These are phyloP conservation scores for Gymnocheta viridis DNA, from an alignment of 2,888 invertebrate genomes.

Conservation along the genomic window DNA sequence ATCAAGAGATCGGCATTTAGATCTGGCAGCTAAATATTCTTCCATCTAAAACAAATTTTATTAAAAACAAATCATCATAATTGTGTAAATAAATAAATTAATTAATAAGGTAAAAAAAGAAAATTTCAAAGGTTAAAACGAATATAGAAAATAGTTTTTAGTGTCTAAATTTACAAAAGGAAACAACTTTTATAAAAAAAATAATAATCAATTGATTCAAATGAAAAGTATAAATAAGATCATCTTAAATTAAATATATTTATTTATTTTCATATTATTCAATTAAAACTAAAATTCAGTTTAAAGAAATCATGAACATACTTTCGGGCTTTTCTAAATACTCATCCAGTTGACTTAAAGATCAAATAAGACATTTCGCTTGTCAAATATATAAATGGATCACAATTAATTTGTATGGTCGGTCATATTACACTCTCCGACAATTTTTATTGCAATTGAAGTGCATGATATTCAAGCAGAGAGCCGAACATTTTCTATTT, in stretches of 20 bases:
- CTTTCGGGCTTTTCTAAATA: no score
- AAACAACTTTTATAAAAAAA: conserved; percentile 49
- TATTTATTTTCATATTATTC: neutral
- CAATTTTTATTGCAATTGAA: no score
- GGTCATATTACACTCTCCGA: no score
- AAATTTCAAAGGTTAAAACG: conserved; percentile 6
- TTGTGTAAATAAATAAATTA: conserved; percentile 28
- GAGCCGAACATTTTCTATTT: no score
- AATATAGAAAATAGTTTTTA: conserved; percentile 37
- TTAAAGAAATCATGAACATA: no score
- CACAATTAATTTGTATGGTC: no score
- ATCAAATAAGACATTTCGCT: no score
- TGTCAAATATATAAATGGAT: no score
- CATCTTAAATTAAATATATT: neutral
- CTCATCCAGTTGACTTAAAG: no score
- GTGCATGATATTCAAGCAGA: no score
- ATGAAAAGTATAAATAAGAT: neutral
- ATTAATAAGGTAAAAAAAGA: neutral
- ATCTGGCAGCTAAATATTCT: conserved; percentile 73
- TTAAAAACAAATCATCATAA: conserved; percentile 13
- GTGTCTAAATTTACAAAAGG: conserved; percentile 50
- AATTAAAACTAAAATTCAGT: no score
- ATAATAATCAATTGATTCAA: neutral
- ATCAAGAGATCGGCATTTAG: conserved; percentile 68
- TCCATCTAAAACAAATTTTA: conserved; percentile 67